Evolutionary conservation across 2,888 invertebrate genomes (phyloP).

Genomic region (Chorisops tibialis): DNA sequence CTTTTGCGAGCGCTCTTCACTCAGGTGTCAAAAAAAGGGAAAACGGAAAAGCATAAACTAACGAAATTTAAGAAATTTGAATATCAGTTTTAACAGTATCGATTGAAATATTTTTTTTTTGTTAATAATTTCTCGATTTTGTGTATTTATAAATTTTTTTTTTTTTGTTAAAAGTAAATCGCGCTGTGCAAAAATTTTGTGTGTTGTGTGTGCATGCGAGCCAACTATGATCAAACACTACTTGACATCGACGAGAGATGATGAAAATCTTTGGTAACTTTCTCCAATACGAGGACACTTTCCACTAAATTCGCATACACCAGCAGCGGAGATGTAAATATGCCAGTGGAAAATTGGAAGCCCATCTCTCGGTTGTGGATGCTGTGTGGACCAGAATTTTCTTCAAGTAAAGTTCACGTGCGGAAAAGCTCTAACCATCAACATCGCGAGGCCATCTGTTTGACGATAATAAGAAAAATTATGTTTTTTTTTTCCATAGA

Average conservation of each 20-base stretch:
- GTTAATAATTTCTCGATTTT: constrained; percentile 18
- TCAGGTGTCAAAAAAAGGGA: too few relatives aligned
- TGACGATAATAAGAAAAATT: constrained; percentile 9
- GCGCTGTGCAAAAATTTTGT: constrained; percentile 49
- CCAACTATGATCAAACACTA: constrained; percentile 46
- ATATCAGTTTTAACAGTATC: neutral
- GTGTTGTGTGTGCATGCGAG: constrained; percentile 51
- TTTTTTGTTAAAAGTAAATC: constrained; percentile 41
- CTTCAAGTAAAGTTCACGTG: constrained; percentile 1
- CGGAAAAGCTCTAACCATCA: constrained; percentile 6
- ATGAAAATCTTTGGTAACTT: constrained; percentile 35
- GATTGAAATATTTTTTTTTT: constrained; percentile 7
- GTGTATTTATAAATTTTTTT: constrained; percentile 19
- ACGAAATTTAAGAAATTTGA: too few relatives aligned
- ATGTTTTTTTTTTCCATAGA: neutral
- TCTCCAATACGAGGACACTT: constrained; percentile 9
- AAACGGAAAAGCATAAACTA: too few relatives aligned
- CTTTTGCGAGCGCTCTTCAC: too few relatives aligned
- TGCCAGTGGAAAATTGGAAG: constrained; percentile 12
- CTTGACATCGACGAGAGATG: constrained; percentile 38
- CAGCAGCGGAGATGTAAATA: constrained; percentile 8
- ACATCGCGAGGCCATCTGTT: neutral
- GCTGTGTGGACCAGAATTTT: constrained; percentile 19
- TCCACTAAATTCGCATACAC: neutral
- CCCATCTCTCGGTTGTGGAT: constrained; percentile 11